A percentile compares a stretch with the other conserved stretches of the same genome.
phyloP scores from a whole-genome alignment of 2,113 vertebrate genomes.

The Lipotes vexillifer region DNA sequence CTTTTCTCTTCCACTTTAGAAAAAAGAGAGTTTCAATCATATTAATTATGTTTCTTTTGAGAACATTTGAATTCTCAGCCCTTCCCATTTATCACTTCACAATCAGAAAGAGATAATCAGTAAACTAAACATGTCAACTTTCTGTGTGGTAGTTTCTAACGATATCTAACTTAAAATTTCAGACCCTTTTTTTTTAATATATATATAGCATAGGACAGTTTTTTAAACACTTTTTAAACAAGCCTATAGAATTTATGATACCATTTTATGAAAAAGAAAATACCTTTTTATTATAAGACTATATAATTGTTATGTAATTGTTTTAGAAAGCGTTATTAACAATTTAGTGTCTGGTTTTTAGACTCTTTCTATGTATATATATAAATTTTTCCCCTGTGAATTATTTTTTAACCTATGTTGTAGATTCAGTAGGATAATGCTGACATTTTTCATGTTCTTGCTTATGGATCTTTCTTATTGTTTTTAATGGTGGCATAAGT shows the following conservation, averaged over 20 bases:
- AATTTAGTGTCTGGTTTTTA: neutral
- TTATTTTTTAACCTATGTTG: neutral
- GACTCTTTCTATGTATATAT: neutral
- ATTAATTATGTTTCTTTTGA: neutral
- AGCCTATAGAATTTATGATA: neutral
- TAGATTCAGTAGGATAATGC: neutral
- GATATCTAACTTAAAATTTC: neutral
- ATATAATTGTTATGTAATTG: neutral
- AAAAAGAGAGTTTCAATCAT: neutral
- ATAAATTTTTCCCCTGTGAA: neutral
- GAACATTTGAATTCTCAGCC: neutral
- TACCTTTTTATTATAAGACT: neutral
- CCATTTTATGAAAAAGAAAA: neutral
- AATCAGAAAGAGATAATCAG: neutral
- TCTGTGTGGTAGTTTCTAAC: neutral
- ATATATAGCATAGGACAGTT: neutral
- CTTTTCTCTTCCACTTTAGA: neutral
- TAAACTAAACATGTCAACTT: neutral
- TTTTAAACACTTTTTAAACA: neutral
- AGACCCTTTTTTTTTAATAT: too few relatives aligned
- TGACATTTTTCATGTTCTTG: neutral
- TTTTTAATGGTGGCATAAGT: neutral
- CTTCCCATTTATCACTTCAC: neutral
- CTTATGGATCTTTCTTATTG: neutral
- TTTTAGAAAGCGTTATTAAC: neutral